Evolutionary conservation across 1,140 invertebrate species (phyloP).

Genomic region (Mizuhopecten yessoensis): DNA sequence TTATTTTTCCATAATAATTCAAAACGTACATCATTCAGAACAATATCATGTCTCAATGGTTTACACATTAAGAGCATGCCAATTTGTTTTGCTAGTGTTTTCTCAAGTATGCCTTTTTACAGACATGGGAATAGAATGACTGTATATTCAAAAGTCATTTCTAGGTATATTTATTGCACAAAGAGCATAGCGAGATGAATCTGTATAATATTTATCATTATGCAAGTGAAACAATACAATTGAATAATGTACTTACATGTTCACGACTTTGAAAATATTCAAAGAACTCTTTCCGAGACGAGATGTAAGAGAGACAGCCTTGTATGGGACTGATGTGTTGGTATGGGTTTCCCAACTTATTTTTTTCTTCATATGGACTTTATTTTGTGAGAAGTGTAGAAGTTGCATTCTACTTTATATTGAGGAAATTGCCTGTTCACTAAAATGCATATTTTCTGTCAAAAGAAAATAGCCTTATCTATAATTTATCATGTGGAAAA

Average conservation of each 20-base stretch:
- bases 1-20: background rate
- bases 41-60: background rate
- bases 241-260: conserved; percentile 36
- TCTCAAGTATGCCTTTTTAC: background rate
- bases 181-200: background rate
- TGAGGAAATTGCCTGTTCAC: background rate
- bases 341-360: conserved; percentile 18
- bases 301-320: conserved; percentile 25
- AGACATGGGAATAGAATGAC: background rate
- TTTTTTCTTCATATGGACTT: conserved; percentile 8
- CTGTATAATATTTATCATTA: conserved; percentile 4
- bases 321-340: background rate
- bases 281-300: background rate
- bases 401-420: background rate
- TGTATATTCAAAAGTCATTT: background rate
- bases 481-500: too few relatives aligned
- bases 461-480: background rate
- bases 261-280: conserved; percentile 19
- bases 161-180: background rate
- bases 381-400: background rate
- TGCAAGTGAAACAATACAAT: background rate
- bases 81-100: background rate
- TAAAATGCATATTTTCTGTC: background rate
- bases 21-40: background rate
- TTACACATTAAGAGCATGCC: background rate